A percentile compares a stretch with the other conserved stretches of the same genome.
Conservation (phyloP, 2,113 vertebrate genomes). For the Saguinus midas region DNA sequence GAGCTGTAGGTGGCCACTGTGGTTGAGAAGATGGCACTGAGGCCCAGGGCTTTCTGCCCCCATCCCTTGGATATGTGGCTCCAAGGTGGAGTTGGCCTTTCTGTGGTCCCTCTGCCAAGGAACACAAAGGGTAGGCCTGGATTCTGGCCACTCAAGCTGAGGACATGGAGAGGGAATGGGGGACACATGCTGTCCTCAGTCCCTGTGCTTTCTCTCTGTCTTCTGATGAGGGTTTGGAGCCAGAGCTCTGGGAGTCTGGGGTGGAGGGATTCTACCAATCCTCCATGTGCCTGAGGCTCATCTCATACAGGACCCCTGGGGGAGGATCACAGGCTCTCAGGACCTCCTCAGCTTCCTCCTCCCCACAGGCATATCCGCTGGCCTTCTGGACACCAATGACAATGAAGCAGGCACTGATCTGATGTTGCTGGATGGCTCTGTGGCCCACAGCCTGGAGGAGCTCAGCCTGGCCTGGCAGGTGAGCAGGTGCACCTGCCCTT, state of each 20-base stretch:
- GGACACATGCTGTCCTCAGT: too few relatives aligned
- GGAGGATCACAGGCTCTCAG: not conserved
- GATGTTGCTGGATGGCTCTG: constrained; percentile 79
- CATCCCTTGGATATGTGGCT: not conserved
- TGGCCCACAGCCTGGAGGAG: constrained; percentile 74
- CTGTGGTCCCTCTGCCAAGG: too few relatives aligned
- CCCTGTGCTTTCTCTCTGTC: too few relatives aligned
- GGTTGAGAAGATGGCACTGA: not conserved
- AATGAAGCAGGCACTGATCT: constrained; percentile 89
- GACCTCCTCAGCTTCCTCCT: too few relatives aligned
- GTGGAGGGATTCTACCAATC: not conserved
- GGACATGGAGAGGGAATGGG: accelerated
- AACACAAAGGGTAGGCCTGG: too few relatives aligned
- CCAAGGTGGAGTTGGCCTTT: too few relatives aligned
- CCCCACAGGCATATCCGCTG: constrained; percentile 84
- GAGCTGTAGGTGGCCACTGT: accelerated
- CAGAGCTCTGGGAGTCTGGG: accelerated
- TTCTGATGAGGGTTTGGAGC: not conserved
- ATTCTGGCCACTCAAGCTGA: accelerated
- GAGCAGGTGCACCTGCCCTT: too few relatives aligned
- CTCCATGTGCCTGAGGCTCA: accelerated
- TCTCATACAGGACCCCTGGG: not conserved
- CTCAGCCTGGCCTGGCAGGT: constrained; percentile 87
- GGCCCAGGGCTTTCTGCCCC: not conserved
- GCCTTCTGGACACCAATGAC: constrained; percentile 90